phyloP scores from a whole-genome alignment of 2,888 invertebrate species.

The Callinectes sapidus region DNA sequence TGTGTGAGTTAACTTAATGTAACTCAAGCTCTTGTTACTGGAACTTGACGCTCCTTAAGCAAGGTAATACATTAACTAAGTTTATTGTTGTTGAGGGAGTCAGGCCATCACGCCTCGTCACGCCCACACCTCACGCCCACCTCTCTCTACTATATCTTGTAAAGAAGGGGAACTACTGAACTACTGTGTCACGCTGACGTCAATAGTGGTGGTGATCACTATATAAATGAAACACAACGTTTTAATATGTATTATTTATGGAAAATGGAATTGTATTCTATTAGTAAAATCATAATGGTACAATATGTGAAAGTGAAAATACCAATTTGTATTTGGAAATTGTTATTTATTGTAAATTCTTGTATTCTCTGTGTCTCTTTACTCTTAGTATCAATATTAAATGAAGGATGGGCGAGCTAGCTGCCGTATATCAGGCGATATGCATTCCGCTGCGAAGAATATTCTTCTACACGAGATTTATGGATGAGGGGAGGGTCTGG shows the following conservation, averaged over 20 bases:
- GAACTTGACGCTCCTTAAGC: not conserved
- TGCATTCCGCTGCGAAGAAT: constrained; percentile 36
- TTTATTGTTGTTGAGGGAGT: constrained; percentile 5
- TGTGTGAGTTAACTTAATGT: not conserved
- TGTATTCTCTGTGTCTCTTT: not conserved
- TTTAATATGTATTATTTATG: not conserved
- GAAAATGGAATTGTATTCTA: not conserved
- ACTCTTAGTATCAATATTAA: constrained; percentile 30
- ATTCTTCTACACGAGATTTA: constrained; percentile 37
- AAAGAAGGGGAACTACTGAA: not conserved
- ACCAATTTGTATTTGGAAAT: not conserved
- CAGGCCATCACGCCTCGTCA: not conserved
- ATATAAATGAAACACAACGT: not conserved
- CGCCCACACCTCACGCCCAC: not conserved
- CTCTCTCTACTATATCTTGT: not conserved
- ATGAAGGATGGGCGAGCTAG: constrained; percentile 13
- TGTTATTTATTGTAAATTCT: not conserved
- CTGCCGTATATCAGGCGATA: constrained; percentile 34
- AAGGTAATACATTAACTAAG: not conserved
- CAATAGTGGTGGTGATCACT: not conserved
- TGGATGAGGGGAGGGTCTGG: constrained; percentile 13
- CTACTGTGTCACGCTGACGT: not conserved
- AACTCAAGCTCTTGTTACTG: not conserved
- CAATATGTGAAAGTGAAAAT: no score
- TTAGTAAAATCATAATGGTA: not conserved